A percentile compares a stretch with the other conserved stretches of the same genome.
These are phyloP conservation scores for Theretra japonica DNA, from an alignment of 2,888 invertebrate species.

Conservation along the genomic window DNA sequence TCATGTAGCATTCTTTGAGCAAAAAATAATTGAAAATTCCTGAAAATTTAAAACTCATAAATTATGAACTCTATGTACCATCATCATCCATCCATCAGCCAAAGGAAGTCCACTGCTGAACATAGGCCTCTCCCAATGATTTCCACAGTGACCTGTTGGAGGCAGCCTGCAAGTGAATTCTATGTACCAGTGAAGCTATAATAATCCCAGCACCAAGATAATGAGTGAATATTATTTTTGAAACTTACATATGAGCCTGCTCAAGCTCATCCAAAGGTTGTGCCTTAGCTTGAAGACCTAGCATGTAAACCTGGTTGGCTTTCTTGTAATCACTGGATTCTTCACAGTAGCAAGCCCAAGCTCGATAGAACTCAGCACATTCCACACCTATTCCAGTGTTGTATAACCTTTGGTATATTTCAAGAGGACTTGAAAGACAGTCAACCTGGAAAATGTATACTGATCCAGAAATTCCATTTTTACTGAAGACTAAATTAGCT, in stretches of 20 bases:
- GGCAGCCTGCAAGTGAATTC: too few species aligned
- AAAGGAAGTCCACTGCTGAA: too few species aligned
- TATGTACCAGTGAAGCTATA: too few species aligned
- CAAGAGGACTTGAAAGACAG: slow-evolving; percentile 89
- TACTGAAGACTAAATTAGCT: background rate
- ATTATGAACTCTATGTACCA: too few species aligned
- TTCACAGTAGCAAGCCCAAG: slow-evolving; percentile 96
- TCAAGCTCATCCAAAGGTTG: slow-evolving; percentile 91
- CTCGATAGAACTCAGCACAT: slow-evolving; percentile 93
- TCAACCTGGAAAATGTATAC: slow-evolving; percentile 87
- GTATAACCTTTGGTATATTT: slow-evolving; percentile 92
- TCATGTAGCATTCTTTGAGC: slow-evolving; percentile 88
- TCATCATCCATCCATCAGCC: too few species aligned
- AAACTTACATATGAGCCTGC: slow-evolving; percentile 88
- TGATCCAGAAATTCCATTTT: background rate
- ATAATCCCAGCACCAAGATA: too few species aligned
- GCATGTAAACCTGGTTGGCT: slow-evolving; percentile 92
- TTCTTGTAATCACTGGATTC: slow-evolving; percentile 91
- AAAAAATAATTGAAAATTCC: slow-evolving; percentile 90
- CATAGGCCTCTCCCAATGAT: too few species aligned
- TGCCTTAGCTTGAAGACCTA: slow-evolving; percentile 90
- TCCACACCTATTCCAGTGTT: slow-evolving; percentile 92
- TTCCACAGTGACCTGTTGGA: too few species aligned
- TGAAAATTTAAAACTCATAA: slow-evolving; percentile 55
- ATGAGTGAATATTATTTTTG: too few species aligned